Evolutionary conservation across 2,797 vertebrate genomes (phyloP).

Genomic region (Parambassis ranga): DNA sequence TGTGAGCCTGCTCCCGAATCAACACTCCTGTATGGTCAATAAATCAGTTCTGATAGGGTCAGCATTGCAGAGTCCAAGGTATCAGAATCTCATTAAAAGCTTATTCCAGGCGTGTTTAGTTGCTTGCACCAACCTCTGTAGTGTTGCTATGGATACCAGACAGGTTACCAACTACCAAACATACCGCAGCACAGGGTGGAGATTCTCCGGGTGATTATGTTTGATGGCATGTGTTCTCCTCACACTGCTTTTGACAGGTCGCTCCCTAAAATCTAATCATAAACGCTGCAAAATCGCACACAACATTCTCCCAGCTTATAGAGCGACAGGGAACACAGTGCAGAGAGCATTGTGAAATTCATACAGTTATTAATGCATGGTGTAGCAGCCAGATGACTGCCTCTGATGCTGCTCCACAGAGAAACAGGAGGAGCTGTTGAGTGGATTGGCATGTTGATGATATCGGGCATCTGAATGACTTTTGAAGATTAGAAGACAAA

Average conservation of each 20-base stretch:
- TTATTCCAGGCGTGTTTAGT: conserved; percentile 57
- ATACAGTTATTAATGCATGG: conserved; percentile 73
- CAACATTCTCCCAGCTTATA: conserved; percentile 53
- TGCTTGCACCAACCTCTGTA: conserved; percentile 49
- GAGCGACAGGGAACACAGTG: conserved; percentile 40
- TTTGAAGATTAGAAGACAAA: conserved; percentile 49
- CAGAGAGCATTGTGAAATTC: conserved; percentile 63
- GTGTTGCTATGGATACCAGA: conserved; percentile 75
- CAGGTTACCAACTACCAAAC: conserved; percentile 59
- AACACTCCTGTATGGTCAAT: conserved; percentile 54
- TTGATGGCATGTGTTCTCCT: conserved; percentile 13
- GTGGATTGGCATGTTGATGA: conserved; percentile 49
- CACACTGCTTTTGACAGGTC: conserved; percentile 31
- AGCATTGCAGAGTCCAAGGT: conserved; percentile 42
- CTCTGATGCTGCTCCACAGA: conserved; percentile 57
- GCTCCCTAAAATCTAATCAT: conserved; percentile 21
- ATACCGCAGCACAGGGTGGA: conserved; percentile 26
- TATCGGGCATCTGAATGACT: conserved; percentile 49
- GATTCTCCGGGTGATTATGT: conserved; percentile 48
- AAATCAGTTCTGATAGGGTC: conserved; percentile 67
- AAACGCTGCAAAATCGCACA: conserved; percentile 27
- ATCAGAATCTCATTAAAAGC: conserved; percentile 71
- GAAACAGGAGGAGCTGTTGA: conserved; percentile 28
- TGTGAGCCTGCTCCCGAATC: conserved; percentile 34
- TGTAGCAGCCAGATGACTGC: conserved; percentile 50